These are phyloP conservation scores for Merops nubicus DNA, from an alignment of 2,113 vertebrate species.

Conservation along the genomic window DNA sequence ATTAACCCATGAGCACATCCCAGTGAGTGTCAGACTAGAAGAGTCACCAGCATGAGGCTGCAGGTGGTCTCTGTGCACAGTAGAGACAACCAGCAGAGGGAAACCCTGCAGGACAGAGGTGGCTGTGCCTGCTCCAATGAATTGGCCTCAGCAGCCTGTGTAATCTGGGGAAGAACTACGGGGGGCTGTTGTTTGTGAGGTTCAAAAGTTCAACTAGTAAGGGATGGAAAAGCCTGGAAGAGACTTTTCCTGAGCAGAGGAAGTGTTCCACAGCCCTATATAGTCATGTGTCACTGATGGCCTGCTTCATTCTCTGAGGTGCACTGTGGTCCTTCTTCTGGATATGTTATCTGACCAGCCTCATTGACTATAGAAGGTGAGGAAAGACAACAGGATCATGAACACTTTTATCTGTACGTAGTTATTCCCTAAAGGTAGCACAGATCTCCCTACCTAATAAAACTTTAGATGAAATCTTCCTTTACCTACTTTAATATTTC, in stretches of 20 bases:
- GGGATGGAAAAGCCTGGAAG: background rate
- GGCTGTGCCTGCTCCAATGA: background rate
- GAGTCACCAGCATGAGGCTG: background rate
- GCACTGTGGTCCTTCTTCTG: background rate
- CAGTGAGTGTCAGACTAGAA: background rate
- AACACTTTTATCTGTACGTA: background rate
- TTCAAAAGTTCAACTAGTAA: background rate
- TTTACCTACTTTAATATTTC: background rate
- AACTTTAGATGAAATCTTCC: background rate
- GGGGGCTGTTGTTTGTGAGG: background rate
- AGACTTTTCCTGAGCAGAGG: background rate
- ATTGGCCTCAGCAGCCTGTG: background rate
- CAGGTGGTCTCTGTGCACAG: background rate
- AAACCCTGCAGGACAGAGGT: background rate
- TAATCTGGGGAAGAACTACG: background rate
- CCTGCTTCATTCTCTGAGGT: background rate
- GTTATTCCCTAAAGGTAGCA: background rate
- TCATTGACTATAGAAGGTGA: background rate
- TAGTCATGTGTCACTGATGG: fast-evolving
- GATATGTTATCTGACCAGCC: fast-evolving
- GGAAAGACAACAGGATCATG: background rate
- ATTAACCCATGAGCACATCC: background rate
- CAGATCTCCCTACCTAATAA: background rate
- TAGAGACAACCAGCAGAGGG: background rate
- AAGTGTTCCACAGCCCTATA: background rate